Evolutionary conservation across 2,888 invertebrate species (phyloP).

Genomic region (Aspidiotus destructor): DNA sequence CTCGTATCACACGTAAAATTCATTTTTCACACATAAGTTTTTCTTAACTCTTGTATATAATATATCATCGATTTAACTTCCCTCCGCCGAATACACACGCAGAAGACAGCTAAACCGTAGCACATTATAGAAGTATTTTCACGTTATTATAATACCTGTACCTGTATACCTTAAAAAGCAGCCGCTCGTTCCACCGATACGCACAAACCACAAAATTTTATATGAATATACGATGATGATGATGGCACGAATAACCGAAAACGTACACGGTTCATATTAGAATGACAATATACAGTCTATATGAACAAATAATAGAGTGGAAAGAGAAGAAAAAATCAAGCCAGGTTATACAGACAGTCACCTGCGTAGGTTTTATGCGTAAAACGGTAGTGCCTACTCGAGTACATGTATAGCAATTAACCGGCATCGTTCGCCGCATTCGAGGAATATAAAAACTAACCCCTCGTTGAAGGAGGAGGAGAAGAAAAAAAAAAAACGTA

Average conservation of each 20-base stretch:
- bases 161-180: too few relatives aligned
- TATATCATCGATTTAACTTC: too few relatives aligned
- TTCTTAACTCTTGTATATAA: too few relatives aligned
- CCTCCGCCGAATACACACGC: too few relatives aligned
- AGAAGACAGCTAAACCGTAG: too few relatives aligned
- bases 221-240: not conserved
- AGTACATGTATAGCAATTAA: not conserved
- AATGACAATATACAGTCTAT: not conserved
- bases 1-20: too few relatives aligned
- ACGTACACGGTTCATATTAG: slow-evolving; percentile 2
- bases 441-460: not conserved
- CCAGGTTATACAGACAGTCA: not conserved
- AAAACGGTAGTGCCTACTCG: not conserved
- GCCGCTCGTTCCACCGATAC: too few relatives aligned
- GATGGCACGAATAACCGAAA: not conserved
- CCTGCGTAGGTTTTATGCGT: not conserved
- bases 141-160: too few relatives aligned
- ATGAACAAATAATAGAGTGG: not conserved
- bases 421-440: not conserved
- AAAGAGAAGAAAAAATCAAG: slow-evolving; percentile 1
- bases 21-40: too few relatives aligned
- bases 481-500: not conserved
- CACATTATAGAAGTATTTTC: too few relatives aligned
- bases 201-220: too few relatives aligned
- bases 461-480: not conserved